A percentile compares a stretch with the other conserved stretches of the same genome.
Evolutionary conservation across 2,113 vertebrate genomes (phyloP).

Genomic region (Sinocyclocheilus grahami): DNA sequence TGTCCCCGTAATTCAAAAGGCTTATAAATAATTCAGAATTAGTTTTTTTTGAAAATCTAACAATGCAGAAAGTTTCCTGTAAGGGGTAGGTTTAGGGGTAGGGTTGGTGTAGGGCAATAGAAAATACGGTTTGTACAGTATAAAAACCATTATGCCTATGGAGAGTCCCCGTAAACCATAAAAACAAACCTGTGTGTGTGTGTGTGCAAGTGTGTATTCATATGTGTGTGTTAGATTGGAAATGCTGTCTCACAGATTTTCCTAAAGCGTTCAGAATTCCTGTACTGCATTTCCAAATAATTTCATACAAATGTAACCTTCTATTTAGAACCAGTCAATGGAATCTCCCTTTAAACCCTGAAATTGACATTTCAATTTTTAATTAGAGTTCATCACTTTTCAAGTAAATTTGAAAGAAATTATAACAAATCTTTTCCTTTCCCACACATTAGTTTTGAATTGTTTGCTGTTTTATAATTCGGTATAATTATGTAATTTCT

Average conservation of each 20-base stretch:
- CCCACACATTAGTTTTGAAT: neutral
- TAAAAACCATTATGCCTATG: too few relatives aligned
- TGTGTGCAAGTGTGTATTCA: neutral
- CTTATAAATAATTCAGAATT: too few relatives aligned
- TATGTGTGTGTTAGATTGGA: neutral
- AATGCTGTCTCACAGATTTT: neutral
- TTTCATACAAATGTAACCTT: neutral
- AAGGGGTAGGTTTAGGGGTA: too few relatives aligned
- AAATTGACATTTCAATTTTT: too few relatives aligned
- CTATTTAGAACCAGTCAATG: neutral
- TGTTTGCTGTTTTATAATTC: neutral
- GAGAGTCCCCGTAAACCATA: too few relatives aligned
- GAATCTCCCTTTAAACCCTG: neutral
- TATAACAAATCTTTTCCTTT: neutral
- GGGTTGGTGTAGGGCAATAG: too few relatives aligned
- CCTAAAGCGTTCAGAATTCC: neutral
- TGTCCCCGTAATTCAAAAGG: too few relatives aligned
- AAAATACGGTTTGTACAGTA: too few relatives aligned
- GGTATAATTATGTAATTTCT: neutral
- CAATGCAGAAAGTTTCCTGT: too few relatives aligned
- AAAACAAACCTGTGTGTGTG: too few relatives aligned
- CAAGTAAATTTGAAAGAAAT: neutral
- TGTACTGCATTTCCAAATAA: neutral
- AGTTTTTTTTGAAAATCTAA: too few relatives aligned
- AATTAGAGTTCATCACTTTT: neutral